Conservation (phyloP, 2,888 invertebrate species). For the Pachliopta kotzebuea region DNA sequence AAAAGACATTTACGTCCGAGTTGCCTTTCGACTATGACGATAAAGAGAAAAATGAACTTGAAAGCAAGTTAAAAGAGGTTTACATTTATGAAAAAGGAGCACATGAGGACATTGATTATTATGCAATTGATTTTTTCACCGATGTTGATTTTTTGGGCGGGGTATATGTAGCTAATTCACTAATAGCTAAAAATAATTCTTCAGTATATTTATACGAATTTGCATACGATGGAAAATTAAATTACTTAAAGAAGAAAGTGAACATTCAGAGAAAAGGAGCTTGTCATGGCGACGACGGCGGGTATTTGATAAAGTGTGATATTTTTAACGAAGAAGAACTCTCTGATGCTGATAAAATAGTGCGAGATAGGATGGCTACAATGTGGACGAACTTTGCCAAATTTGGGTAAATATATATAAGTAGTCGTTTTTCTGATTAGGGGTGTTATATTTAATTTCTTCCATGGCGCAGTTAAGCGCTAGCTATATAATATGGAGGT, state of each 20-base stretch:
- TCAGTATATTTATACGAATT: constrained; percentile 81
- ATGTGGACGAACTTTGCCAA: constrained; percentile 85
- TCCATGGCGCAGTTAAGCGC: too few species aligned
- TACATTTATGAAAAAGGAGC: constrained; percentile 67
- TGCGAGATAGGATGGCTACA: constrained; percentile 67
- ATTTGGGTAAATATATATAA: constrained; percentile 59
- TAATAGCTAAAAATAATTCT: constrained; percentile 56
- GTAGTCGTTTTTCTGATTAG: background rate
- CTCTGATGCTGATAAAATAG: constrained; percentile 50
- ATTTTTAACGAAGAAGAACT: constrained; percentile 42
- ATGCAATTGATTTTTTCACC: constrained; percentile 67
- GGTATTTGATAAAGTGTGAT: constrained; percentile 74
- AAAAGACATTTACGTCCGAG: constrained; percentile 52
- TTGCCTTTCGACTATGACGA: constrained; percentile 55
- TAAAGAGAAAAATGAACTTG: constrained; percentile 44
- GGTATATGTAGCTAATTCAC: constrained; percentile 50
- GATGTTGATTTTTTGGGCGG: constrained; percentile 73
- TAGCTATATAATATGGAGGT: too few species aligned
- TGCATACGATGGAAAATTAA: constrained; percentile 78
- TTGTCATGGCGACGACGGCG: constrained; percentile 82
- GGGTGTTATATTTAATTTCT: too few species aligned
- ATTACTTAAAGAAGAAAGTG: constrained; percentile 69
- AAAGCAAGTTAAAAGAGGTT: constrained; percentile 52
- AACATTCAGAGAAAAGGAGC: constrained; percentile 72
- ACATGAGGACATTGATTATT: constrained; percentile 55